These are phyloP conservation scores for Vultur gryphus DNA, from an alignment of 2,797 vertebrate species.

Conservation along the genomic window DNA sequence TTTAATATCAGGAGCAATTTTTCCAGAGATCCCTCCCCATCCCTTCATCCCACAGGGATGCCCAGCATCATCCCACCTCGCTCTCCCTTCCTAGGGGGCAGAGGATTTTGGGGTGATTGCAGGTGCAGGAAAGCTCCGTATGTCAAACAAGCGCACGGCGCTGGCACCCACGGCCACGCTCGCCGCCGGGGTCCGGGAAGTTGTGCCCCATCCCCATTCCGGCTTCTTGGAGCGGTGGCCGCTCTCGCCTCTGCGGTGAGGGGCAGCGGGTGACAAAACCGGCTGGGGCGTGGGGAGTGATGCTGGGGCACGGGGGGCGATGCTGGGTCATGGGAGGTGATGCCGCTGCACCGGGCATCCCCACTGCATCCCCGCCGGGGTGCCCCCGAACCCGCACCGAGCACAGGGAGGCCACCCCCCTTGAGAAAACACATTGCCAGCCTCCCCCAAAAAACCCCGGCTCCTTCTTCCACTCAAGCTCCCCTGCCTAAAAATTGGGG, in stretches of 20 bases:
- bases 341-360: neutral
- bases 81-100: too few species aligned
- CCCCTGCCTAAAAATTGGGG: neutral
- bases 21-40: neutral
- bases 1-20: neutral
- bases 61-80: neutral
- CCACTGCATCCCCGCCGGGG: neutral
- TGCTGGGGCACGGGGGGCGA: neutral
- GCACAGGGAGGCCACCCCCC: too few species aligned
- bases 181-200: rapidly evolving
- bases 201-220: neutral
- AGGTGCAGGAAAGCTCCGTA: neutral
- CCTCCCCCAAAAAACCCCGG: rapidly evolving
- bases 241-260: rapidly evolving
- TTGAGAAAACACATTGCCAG: neutral
- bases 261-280: neutral
- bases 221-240: neutral
- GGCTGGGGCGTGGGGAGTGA: neutral
- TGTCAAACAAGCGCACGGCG: rapidly evolving
- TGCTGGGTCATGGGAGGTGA: neutral
- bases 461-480: neutral
- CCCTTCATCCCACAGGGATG: neutral
- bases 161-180: neutral
- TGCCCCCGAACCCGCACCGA: rapidly evolving
- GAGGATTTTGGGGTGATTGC: neutral